These are phyloP conservation scores for Arizona elegans DNA, from an alignment of 2,113 vertebrate species.

Conservation along the genomic window DNA sequence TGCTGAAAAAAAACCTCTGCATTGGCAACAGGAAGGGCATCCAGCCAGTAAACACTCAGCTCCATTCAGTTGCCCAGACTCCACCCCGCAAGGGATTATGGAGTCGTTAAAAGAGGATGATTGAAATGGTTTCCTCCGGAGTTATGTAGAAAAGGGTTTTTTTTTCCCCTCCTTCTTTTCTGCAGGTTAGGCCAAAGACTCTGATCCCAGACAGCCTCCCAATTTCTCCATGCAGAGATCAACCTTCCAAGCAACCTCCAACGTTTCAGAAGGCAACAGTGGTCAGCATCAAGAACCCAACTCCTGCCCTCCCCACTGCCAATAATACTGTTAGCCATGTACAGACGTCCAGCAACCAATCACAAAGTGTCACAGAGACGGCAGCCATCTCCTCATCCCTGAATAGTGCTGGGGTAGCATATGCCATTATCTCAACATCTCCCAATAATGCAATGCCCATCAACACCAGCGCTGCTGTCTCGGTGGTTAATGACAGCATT, in stretches of 20 bases:
- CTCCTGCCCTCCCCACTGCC: slow-evolving; percentile 87
- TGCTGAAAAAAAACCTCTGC: too few relatives aligned
- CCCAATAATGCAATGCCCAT: slow-evolving; percentile 70
- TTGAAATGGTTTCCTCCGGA: neutral
- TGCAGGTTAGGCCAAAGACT: slow-evolving; percentile 98
- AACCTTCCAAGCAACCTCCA: slow-evolving; percentile 81
- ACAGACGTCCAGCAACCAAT: slow-evolving; percentile 70
- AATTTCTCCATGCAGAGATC: slow-evolving; percentile 79
- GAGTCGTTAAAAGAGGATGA: neutral
- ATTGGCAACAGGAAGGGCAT: too few relatives aligned
- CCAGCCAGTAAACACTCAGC: too few relatives aligned
- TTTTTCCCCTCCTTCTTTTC: neutral
- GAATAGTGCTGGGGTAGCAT: slow-evolving; percentile 84
- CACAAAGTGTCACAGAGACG: slow-evolving; percentile 52
- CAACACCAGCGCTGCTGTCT: slow-evolving; percentile 66
- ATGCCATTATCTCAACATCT: slow-evolving; percentile 90
- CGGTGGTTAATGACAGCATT: slow-evolving; percentile 79
- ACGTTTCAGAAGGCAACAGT: slow-evolving; percentile 83
- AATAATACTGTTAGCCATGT: slow-evolving; percentile 89
- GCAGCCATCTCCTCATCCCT: slow-evolving; percentile 63
- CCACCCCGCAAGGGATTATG: too few relatives aligned
- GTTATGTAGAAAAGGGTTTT: neutral
- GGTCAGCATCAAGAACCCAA: slow-evolving; percentile 84
- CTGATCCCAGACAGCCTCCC: slow-evolving; percentile 97
- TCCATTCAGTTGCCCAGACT: too few relatives aligned